Percentiles rank a stretch among this genome's conserved stretches.
Evolutionary conservation across 2,797 vertebrate species (phyloP).

Genomic region (Myotis planiceps): DNA sequence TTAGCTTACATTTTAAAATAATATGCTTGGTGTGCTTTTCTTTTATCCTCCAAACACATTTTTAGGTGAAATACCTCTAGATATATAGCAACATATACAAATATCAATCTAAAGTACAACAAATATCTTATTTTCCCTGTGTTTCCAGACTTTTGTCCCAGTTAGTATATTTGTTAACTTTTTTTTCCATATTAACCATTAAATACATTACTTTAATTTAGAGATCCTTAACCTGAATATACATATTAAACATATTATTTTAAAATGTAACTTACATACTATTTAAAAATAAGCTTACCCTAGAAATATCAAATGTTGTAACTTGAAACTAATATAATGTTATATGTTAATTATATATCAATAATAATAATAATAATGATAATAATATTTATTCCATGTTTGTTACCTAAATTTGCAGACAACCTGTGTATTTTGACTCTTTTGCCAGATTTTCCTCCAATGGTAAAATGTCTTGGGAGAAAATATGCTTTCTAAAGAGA

Average conservation of each 20-base stretch:
- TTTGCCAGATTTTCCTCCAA: conserved; percentile 33
- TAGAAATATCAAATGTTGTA: neutral
- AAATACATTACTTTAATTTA: neutral
- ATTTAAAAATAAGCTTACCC: neutral
- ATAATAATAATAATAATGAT: neutral
- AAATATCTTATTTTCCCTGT: neutral
- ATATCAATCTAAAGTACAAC: neutral
- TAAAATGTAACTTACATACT: neutral
- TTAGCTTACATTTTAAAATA: conserved; percentile 14
- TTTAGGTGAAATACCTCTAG: neutral
- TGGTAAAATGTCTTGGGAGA: neutral
- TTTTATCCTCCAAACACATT: conserved; percentile 1
- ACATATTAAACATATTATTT: neutral
- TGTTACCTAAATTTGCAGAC: conserved; percentile 8
- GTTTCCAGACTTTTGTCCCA: conserved; percentile 2
- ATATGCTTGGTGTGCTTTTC: neutral
- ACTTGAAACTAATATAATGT: neutral
- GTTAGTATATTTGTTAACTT: neutral
- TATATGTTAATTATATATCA: neutral
- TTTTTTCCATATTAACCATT: neutral
- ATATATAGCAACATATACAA: neutral
- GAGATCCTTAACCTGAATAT: neutral
- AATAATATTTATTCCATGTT: neutral
- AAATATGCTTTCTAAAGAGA: neutral
- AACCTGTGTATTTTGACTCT: conserved; percentile 8